Percentiles rank a stretch among this genome's conserved stretches.
Conservation (phyloP, 2,888 invertebrate species). For the Melieria picta region DNA sequence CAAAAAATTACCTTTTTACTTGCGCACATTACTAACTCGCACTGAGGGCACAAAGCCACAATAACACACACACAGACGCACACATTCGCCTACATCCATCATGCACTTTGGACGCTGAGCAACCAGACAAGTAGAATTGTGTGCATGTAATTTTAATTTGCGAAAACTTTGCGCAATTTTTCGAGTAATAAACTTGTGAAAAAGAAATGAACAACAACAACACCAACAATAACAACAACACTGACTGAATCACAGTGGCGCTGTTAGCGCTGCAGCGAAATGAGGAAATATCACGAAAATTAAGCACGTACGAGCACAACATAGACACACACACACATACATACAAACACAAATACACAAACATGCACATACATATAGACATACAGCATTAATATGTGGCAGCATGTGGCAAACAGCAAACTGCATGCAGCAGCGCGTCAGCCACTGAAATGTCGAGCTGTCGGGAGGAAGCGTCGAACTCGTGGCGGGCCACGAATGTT, state of each 20-base stretch:
- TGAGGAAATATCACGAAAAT: slow-evolving; percentile 18
- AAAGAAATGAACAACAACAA: too few relatives aligned
- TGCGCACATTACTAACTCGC: too few relatives aligned
- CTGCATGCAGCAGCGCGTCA: slow-evolving; percentile 14
- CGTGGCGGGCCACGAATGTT: too few relatives aligned
- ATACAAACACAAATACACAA: background rate
- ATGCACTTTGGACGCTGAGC: too few relatives aligned
- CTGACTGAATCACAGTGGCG: slow-evolving; percentile 2
- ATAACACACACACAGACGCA: background rate
- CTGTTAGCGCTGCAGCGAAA: slow-evolving; percentile 12
- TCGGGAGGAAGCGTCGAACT: too few relatives aligned
- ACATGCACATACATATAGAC: background rate
- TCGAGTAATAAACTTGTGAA: too few relatives aligned
- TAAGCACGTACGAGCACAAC: slow-evolving; percentile 18
- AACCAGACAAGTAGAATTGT: too few relatives aligned
- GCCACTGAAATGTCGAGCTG: background rate
- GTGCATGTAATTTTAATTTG: too few relatives aligned
- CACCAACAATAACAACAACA: too few relatives aligned
- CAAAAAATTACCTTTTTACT: too few relatives aligned
- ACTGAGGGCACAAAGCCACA: too few relatives aligned
- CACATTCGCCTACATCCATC: background rate
- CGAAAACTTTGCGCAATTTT: too few relatives aligned
- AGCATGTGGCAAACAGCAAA: background rate
- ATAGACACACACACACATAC: background rate
- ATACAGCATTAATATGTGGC: background rate